A percentile compares a stretch with the other conserved stretches of the same genome.
phyloP scores from a whole-genome alignment of 2,797 vertebrate species.

The Uromys caudimaculatus region DNA sequence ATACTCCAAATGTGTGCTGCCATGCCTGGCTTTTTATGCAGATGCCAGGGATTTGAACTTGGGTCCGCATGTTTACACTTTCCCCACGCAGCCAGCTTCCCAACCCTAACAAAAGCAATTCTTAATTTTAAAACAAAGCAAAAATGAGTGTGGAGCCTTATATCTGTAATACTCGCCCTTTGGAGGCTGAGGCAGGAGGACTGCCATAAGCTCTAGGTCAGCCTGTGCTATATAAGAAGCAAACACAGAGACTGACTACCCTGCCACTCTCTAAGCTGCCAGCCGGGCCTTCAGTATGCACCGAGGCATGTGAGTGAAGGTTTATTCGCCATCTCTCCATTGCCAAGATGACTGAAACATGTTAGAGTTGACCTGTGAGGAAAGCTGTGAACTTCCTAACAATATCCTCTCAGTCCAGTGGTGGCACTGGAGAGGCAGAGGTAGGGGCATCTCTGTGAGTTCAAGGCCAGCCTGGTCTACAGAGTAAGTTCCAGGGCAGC shows the following conservation, averaged over 20 bases:
- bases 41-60: not conserved
- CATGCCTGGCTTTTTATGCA: not conserved
- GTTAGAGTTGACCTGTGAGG: not conserved
- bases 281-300: conserved; percentile 47
- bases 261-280: conserved; percentile 33
- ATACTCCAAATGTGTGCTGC: not conserved
- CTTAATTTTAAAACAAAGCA: conserved; percentile 25
- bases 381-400: not conserved
- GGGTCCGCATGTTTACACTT: not conserved
- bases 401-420: not conserved
- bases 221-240: too few species aligned
- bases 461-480: not conserved
- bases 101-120: conserved; percentile 33
- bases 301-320: not conserved
- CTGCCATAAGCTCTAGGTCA: not conserved
- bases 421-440: not conserved
- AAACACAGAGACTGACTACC: conserved; percentile 29
- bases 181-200: not conserved
- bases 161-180: not conserved
- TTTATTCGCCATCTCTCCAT: conserved; percentile 68
- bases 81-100: not conserved
- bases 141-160: not conserved
- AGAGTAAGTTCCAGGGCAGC: not conserved
- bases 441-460: not conserved
- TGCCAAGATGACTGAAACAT: conserved; percentile 53